phyloP scores from a whole-genome alignment of 2,113 vertebrate species.

The Sphyrna mokarran region DNA sequence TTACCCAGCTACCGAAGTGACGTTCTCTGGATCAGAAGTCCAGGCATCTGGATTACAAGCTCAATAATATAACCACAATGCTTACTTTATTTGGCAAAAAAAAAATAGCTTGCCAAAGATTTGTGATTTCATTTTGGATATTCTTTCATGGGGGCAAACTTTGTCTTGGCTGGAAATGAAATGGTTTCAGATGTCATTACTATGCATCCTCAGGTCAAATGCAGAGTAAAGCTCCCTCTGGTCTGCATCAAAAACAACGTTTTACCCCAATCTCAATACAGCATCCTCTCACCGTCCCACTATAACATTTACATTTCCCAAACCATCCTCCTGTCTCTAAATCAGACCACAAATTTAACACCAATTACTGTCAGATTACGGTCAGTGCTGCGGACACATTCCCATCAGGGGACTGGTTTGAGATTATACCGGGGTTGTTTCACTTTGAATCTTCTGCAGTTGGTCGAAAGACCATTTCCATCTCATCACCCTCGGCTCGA shows the following conservation, averaged over 20 bases:
- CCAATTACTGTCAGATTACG: slow-evolving; percentile 13
- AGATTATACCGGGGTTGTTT: neutral
- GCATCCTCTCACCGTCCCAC: neutral
- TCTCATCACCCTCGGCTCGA: neutral
- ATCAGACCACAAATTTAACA: neutral
- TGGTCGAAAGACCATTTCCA: neutral
- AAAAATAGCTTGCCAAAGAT: neutral
- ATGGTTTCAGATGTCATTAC: neutral
- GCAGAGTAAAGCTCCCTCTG: neutral
- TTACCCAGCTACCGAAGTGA: no score
- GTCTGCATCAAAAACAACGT: neutral
- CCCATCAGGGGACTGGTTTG: neutral
- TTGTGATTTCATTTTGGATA: neutral
- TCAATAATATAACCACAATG: no score
- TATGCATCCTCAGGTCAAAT: neutral
- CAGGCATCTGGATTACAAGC: no score
- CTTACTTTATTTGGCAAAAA: no score
- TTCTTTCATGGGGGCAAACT: neutral
- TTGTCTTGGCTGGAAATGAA: neutral
- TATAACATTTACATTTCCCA: neutral
- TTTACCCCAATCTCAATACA: neutral
- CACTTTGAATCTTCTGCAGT: neutral
- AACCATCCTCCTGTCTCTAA: neutral
- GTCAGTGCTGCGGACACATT: neutral
- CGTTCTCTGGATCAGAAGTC: no score